phyloP scores from a whole-genome alignment of 2,113 vertebrate species.

The Ranitomeya imitator region DNA sequence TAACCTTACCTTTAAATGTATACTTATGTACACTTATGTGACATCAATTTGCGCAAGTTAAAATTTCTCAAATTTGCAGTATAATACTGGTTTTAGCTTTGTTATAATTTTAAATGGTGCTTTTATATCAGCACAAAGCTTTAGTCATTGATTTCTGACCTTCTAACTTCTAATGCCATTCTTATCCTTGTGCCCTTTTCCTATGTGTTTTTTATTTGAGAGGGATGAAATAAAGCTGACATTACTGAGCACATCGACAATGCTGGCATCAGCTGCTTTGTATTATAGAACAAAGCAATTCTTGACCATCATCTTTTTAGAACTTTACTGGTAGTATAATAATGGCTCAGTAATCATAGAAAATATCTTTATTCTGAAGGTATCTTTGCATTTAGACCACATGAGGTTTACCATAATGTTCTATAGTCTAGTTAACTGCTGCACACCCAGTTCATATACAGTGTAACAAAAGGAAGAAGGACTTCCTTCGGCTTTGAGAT shows the following conservation, averaged over 20 bases:
- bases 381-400: neutral
- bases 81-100: slow-evolving; percentile 23
- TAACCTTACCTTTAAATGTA: neutral
- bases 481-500: no score
- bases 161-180: slow-evolving; percentile 33
- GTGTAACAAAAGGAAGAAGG: no score
- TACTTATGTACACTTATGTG: neutral
- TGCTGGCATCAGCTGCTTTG: slow-evolving; percentile 39
- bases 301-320: neutral
- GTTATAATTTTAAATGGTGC: slow-evolving; percentile 25
- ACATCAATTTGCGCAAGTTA: neutral
- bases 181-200: slow-evolving; percentile 49
- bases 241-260: slow-evolving; percentile 52
- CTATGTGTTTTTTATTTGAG: slow-evolving; percentile 48
- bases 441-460: no score
- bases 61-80: neutral
- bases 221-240: slow-evolving; percentile 52
- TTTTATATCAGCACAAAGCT: slow-evolving; percentile 26
- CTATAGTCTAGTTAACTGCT: no score
- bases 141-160: slow-evolving; percentile 45
- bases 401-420: no score
- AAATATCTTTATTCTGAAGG: neutral
- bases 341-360: slow-evolving; percentile 15
- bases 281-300: slow-evolving; percentile 49
- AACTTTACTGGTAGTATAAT: neutral